Conservation (phyloP, 2,797 vertebrate genomes). For the Columba guinea region DNA sequence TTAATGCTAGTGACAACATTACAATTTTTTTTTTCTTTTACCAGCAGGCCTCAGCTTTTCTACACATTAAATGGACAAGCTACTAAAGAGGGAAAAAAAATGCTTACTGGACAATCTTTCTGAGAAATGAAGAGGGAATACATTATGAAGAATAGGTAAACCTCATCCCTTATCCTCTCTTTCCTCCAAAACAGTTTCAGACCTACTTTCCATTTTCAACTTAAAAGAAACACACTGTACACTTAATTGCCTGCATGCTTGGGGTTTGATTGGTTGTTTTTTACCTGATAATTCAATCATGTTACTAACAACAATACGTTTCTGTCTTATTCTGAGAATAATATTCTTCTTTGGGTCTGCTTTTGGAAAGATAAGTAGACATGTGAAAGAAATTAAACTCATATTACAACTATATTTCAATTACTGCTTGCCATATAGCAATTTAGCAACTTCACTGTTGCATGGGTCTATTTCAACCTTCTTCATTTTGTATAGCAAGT, state of each 20-base stretch:
- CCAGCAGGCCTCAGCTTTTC: background rate
- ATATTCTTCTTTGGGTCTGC: background rate
- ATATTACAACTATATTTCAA: background rate
- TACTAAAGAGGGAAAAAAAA: background rate
- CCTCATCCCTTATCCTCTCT: background rate
- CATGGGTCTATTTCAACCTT: background rate
- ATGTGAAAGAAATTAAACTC: background rate
- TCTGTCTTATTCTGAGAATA: background rate
- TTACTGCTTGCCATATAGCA: background rate
- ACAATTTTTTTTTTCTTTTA: background rate
- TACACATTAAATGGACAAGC: background rate
- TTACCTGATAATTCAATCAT: background rate
- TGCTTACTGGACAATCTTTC: background rate
- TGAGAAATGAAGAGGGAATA: background rate
- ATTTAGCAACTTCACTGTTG: background rate
- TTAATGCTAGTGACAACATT: background rate
- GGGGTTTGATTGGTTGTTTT: background rate
- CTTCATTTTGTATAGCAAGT: background rate
- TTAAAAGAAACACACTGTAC: background rate
- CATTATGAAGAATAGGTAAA: background rate
- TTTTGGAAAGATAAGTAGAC: background rate
- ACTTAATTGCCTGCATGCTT: background rate
- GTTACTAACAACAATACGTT: background rate
- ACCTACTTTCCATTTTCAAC: background rate
- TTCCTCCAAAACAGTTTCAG: background rate